Conservation (phyloP, 1,140 invertebrate species). For the Bombus haemorrhoidalis region DNA sequence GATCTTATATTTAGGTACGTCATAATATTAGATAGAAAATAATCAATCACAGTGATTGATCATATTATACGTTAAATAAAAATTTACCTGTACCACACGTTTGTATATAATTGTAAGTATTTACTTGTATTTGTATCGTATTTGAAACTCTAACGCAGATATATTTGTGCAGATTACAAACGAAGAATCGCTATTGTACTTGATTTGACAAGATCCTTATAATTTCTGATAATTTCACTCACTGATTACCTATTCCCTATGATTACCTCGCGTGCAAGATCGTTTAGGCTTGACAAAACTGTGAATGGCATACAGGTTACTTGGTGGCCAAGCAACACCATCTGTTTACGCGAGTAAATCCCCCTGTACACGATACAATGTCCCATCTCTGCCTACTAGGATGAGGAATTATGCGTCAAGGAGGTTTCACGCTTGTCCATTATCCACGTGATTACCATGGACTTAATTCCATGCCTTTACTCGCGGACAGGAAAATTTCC, state of each 20-base stretch:
- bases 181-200: background rate
- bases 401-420: constrained; percentile 26
- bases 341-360: constrained; percentile 27
- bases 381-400: background rate
- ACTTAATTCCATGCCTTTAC: background rate
- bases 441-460: background rate
- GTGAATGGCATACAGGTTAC: background rate
- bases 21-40: too few relatives aligned
- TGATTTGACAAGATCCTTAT: background rate
- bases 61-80: too few relatives aligned
- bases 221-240: background rate
- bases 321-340: constrained; percentile 11
- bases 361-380: constrained; percentile 7
- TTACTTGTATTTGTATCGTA: too few relatives aligned
- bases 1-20: too few relatives aligned
- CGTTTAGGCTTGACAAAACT: background rate
- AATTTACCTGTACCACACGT: too few relatives aligned
- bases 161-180: too few relatives aligned
- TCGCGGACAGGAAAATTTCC: background rate
- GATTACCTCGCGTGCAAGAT: background rate
- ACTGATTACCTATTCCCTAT: too few relatives aligned
- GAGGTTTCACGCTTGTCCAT: constrained; percentile 2
- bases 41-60: too few relatives aligned
- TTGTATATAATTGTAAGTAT: too few relatives aligned
- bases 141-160: too few relatives aligned